These are phyloP conservation scores for Eupsilia transversa DNA, from an alignment of 2,888 invertebrate species.

Conservation along the genomic window DNA sequence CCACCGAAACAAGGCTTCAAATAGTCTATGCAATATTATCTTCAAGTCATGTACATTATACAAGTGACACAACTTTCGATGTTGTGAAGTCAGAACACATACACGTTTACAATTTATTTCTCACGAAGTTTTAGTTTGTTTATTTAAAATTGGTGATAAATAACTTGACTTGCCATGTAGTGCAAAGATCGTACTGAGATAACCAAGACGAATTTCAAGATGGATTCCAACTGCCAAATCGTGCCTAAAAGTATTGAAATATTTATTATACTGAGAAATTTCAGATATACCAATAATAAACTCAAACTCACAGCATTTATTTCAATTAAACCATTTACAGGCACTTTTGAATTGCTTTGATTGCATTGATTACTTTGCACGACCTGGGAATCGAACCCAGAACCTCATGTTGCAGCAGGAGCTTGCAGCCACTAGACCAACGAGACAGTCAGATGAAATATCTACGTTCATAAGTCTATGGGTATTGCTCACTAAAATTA, in stretches of 20 bases:
- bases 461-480: background rate
- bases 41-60: background rate
- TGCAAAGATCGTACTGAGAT: background rate
- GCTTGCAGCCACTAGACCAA: too few species aligned
- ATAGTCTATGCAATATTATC: constrained; percentile 2
- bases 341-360: too few species aligned
- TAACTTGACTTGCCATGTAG: constrained; percentile 3
- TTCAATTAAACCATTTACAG: too few species aligned
- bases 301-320: too few species aligned
- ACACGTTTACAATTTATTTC: constrained; percentile 51
- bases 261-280: too few species aligned
- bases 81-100: constrained; percentile 37
- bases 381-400: too few species aligned
- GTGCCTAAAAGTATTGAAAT: too few species aligned
- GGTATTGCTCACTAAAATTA: constrained; percentile 14
- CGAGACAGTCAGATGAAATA: too few species aligned
- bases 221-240: background rate
- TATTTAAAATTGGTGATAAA: constrained; percentile 42
- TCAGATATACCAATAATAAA: too few species aligned
- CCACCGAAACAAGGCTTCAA: constrained; percentile 3
- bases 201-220: background rate
- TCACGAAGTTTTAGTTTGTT: constrained; percentile 55
- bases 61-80: constrained; percentile 32
- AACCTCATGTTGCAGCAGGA: too few species aligned
- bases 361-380: too few species aligned